phyloP scores from a whole-genome alignment of 2,797 vertebrate species.

The Chloroceryle amazona region DNA sequence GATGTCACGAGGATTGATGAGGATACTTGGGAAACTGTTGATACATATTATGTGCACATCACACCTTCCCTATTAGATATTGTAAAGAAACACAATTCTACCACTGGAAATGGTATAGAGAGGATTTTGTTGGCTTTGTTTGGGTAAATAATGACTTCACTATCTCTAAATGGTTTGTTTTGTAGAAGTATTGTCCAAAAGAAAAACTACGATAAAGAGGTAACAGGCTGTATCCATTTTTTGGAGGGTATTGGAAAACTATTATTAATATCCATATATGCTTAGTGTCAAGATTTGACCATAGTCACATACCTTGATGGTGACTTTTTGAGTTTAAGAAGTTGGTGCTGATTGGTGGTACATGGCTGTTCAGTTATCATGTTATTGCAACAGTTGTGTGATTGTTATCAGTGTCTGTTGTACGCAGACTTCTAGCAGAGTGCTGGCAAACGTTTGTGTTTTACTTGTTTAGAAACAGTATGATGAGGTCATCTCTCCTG shows the following conservation, averaged over 20 bases:
- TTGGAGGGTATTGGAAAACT: constrained; percentile 26
- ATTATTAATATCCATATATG: constrained; percentile 13
- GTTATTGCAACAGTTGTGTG: not conserved
- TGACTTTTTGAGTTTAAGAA: not conserved
- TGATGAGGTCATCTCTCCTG: not conserved
- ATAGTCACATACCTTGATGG: not conserved
- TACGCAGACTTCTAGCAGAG: not conserved
- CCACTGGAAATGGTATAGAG: not conserved
- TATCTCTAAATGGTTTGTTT: not conserved
- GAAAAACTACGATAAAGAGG: not conserved
- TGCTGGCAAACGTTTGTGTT: not conserved
- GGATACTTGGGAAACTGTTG: not conserved
- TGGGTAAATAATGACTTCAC: not conserved
- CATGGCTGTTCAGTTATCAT: not conserved
- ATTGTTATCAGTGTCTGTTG: not conserved
- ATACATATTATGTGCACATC: not conserved
- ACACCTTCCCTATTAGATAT: not conserved
- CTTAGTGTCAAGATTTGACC: constrained; percentile 38
- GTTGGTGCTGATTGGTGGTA: not conserved
- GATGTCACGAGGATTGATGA: not conserved
- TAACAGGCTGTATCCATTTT: not conserved
- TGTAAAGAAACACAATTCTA: not conserved
- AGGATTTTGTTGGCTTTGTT: not conserved
- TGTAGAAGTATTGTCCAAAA: not conserved
- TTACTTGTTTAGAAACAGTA: constrained; percentile 35